A percentile compares a stretch with the other conserved stretches of the same genome.
These are phyloP conservation scores for Gobius niger DNA, from an alignment of 2,113 vertebrate species.

Conservation along the genomic window DNA sequence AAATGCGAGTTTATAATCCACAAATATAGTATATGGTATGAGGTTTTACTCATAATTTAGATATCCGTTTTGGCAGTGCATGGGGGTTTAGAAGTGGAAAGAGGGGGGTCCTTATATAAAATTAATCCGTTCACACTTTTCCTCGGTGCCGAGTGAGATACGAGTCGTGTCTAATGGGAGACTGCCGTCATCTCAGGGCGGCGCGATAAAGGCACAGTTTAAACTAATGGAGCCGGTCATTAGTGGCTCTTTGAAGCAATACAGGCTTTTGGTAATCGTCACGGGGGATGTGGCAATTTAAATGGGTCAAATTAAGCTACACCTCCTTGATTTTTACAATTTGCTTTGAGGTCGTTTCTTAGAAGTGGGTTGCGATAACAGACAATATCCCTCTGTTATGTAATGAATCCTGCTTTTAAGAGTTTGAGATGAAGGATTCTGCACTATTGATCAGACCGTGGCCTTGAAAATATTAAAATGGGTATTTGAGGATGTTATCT, in stretches of 20 bases:
- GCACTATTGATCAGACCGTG: too few species aligned
- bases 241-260: constrained; percentile 64
- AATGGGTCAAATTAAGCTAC: constrained; percentile 29
- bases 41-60: too few species aligned
- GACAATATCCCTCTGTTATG: neutral
- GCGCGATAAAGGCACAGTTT: constrained; percentile 70
- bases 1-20: too few species aligned
- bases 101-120: constrained; percentile 76
- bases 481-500: too few species aligned
- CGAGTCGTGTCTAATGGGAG: constrained; percentile 74
- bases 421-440: neutral
- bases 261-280: constrained; percentile 55
- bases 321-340: constrained; percentile 12
- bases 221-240: constrained; percentile 72
- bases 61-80: neutral
- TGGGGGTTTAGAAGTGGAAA: constrained; percentile 37
- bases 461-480: too few species aligned
- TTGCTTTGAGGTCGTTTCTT: neutral
- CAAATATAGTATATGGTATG: too few species aligned
- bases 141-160: constrained; percentile 76
- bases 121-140: constrained; percentile 76
- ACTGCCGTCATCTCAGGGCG: constrained; percentile 70
- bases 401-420: neutral
- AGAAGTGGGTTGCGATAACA: neutral
- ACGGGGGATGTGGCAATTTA: constrained; percentile 51